Conservation (phyloP, 2,888 invertebrate species). For the Microctonus hyperodae region DNA sequence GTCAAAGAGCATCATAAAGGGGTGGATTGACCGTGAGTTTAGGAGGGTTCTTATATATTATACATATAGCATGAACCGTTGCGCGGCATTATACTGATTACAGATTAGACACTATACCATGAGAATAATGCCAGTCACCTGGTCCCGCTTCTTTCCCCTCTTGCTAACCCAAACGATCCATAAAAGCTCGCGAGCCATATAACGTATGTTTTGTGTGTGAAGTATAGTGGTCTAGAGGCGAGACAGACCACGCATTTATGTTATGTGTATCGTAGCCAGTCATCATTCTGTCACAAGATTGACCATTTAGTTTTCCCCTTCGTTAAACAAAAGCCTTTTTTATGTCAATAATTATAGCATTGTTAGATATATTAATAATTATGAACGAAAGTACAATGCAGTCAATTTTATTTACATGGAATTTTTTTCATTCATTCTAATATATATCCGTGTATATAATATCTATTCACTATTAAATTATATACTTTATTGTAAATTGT, state of each 20-base stretch:
- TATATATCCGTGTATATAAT: not conserved
- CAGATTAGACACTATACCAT: constrained; percentile 44
- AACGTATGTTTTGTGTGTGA: not conserved
- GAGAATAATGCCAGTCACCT: constrained; percentile 51
- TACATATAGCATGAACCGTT: constrained; percentile 45
- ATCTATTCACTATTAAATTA: not conserved
- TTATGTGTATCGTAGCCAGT: constrained; percentile 26
- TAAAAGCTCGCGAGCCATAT: constrained; percentile 30
- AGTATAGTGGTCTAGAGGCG: not conserved
- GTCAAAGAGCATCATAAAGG: constrained; percentile 17
- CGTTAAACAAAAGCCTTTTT: constrained; percentile 15
- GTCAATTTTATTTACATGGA: not conserved
- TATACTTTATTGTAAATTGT: not conserved
- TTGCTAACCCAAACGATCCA: constrained; percentile 33
- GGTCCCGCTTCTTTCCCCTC: constrained; percentile 31
- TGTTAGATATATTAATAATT: constrained; percentile 21
- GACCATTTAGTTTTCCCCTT: constrained; percentile 19
- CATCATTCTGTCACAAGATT: constrained; percentile 31
- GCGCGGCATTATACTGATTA: constrained; percentile 47
- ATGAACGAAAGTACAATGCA: not conserved
- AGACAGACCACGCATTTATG: constrained; percentile 13
- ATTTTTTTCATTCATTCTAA: not conserved
- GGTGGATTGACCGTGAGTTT: constrained; percentile 20
- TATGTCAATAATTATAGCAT: constrained; percentile 7
- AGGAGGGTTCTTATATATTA: constrained; percentile 40